phyloP scores from a whole-genome alignment of 2,888 invertebrate genomes.

The Callinectes sapidus region DNA sequence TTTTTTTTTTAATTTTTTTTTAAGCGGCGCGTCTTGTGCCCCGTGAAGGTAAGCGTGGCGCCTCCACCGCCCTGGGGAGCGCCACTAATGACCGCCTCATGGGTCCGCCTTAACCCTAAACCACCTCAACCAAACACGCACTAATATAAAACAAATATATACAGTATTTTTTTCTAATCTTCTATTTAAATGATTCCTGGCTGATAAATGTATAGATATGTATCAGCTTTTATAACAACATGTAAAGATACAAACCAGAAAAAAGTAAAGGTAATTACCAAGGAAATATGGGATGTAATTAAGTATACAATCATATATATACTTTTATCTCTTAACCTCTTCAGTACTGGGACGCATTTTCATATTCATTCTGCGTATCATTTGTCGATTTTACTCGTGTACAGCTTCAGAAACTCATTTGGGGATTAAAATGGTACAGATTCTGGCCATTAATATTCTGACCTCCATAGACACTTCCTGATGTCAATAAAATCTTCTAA shows the following conservation, averaged over 20 bases:
- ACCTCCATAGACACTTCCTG: too few species aligned
- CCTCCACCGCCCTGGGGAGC: background rate
- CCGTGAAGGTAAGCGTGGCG: conserved; percentile 10
- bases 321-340: too few species aligned
- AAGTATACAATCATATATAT: too few species aligned
- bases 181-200: background rate
- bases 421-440: too few species aligned
- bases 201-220: background rate
- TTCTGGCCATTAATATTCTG: too few species aligned
- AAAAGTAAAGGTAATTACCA: too few species aligned
- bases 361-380: too few species aligned
- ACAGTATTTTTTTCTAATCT: background rate
- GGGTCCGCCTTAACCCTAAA: background rate
- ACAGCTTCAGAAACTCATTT: too few species aligned
- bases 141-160: background rate
- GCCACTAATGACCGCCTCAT: conserved; percentile 21
- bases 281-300: too few species aligned
- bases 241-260: background rate
- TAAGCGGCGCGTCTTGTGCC: background rate
- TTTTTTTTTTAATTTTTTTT: conserved; percentile 27
- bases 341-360: too few species aligned
- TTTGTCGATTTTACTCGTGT: too few species aligned
- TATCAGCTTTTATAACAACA: background rate
- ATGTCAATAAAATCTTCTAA: too few species aligned
- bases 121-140: background rate